Evolutionary conservation across 1,140 invertebrate species (phyloP), one percentile per base, ranked within the genome.

Genomic region (Asobara japonica): DNA sequence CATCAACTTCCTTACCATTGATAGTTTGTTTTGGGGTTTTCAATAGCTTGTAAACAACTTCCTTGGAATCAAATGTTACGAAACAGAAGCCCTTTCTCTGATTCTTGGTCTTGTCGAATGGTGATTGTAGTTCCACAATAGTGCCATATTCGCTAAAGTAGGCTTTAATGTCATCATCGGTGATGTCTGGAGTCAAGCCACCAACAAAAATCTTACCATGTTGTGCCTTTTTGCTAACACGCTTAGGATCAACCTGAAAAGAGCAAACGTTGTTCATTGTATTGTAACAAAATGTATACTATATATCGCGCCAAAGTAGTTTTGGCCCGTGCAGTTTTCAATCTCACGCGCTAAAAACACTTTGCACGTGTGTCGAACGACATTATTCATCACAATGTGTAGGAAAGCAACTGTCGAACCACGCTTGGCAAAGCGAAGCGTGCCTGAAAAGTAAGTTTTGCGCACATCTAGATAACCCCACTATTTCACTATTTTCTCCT

Each of bases 41-140:
- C 18, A 92, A 80, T n/a, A 91, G 84, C 69, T 90, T 88, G 74
- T 91, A 90, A 5, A 91, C 91, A 1, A 91, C 89, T 60, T 91
- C 89, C 71, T 90, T 89, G 4, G 90, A 89, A 56, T 92, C 91
- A 79, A 92, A 93, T 0, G 91, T 91, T 36, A 93, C 89, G 77
- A 93, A 93, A 77, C 91, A 92, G 76, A 92, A 93, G 4, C 90
- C 90, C 75, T 91, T 89, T 30, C 91, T 84, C 65, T 92, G 90
- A 77, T 92, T 92, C 79, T 92, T 92, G 73, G 88, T 87, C 78
- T 92, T 92, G 80, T 93, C 92, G 77, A 91, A 91, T n/a, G 92
- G 92, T n/a, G 91, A 87, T 79, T 93, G 91, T 16, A 93, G 80
- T 75, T 92, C 91, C 5, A 90, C 89, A 31, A 93, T 90, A 5